These are phyloP conservation scores for Panzeria rudis DNA, from an alignment of 2,888 invertebrate species.

Conservation along the genomic window DNA sequence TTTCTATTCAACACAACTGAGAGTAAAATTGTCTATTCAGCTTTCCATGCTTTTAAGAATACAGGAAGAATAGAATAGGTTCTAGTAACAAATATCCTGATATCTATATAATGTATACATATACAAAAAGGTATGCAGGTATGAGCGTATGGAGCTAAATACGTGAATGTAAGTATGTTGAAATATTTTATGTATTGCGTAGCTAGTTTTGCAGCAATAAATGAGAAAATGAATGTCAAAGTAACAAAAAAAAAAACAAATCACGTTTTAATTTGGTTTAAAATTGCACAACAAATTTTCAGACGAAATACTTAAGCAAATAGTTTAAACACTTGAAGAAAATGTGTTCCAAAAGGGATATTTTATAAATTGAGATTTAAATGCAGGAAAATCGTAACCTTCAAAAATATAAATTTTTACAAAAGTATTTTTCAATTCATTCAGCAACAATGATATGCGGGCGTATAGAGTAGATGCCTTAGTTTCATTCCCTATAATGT, in stretches of 20 bases:
- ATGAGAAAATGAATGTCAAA: constrained; percentile 71
- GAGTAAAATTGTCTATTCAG: constrained; percentile 11
- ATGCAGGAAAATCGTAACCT: too few relatives aligned
- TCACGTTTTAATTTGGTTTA: constrained; percentile 82
- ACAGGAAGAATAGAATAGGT: too few relatives aligned
- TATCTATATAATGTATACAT: too few relatives aligned
- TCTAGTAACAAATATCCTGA: constrained; percentile 37
- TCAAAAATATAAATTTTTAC: too few relatives aligned
- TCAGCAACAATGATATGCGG: too few relatives aligned
- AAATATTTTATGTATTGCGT: neutral
- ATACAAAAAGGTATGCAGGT: too few relatives aligned
- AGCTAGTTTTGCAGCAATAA: constrained; percentile 33
- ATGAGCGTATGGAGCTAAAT: neutral
- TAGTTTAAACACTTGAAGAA: constrained; percentile 34
- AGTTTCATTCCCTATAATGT: too few relatives aligned
- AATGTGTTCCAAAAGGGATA: neutral
- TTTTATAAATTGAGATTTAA: too few relatives aligned
- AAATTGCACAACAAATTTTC: constrained; percentile 76
- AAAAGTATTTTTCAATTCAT: too few relatives aligned
- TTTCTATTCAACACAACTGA: constrained; percentile 42
- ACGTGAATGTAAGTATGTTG: neutral
- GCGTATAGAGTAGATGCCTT: too few relatives aligned
- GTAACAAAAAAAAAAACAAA: constrained; percentile 82
- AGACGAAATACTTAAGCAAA: constrained; percentile 16
- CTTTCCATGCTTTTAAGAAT: neutral